Base-by-base conservation (phyloP, 2,113 vertebrate species). In the Pampusana beccarii region DNA sequence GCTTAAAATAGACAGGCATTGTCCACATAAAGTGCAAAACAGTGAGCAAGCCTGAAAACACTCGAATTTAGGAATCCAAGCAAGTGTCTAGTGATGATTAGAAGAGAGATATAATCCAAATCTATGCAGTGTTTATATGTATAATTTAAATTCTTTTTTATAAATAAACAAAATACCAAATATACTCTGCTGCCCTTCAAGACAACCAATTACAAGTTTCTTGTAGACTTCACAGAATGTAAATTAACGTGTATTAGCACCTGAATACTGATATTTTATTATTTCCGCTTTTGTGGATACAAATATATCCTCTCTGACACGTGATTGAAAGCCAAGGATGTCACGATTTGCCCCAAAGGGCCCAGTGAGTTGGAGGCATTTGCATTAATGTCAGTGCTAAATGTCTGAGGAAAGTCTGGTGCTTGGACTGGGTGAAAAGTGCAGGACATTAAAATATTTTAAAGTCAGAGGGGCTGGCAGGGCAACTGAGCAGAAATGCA, bases 371-470 rank as follows among this genome's bases (percentile, higher is more conserved):
- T 96, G 69, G 51, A 95, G 69, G 17, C 65, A 87, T 96, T 93
- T 95, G 92, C 92, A 95, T 94, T 96, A 96, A 78, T 86, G 93
- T 96, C 93, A 93, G 72, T 86, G 65, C 53, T 96, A 96, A 93
- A 96, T 86, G 95, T 94, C 88, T 88, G 65, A 95, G 72, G 33
- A 61, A 94, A 90, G 82, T 53, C 86, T 61, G 38, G 80, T 92
- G 88, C 53, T 88, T 67, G 90, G 69, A 69, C 88, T 91, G 69
- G 88, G 93, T 97, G 96, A 96, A 96, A 95, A 96, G 90, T 92
- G 88, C 95, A 97, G 88, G 86, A 95, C 92, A 94, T 75, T 50
- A 93, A 96, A 96, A 94, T 94, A 94, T 92, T 95, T 89, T 95
- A 33, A 92, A 96, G 96, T 91, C 92, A 92, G 53, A 96, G 69